Base-by-base conservation (phyloP, 2,113 vertebrate genomes). In the Phodopus roborovskii region DNA sequence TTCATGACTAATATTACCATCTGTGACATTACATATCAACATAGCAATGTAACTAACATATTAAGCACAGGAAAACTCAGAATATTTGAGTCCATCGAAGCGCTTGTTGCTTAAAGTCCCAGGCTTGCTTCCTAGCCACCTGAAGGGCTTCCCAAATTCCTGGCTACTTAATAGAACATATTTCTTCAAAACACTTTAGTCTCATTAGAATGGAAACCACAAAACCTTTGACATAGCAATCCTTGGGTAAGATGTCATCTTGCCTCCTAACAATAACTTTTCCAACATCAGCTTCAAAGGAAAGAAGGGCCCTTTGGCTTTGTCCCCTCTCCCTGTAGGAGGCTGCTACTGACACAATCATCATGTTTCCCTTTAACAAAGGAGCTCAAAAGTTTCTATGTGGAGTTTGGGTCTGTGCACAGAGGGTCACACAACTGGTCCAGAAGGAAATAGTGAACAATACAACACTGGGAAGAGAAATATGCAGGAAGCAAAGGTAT, bases 1-100 rank as follows among this genome's bases (percentile, higher is more conserved):
- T 99, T 99, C 98, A 98, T 99, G 98, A 99, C 98, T 99, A 99
- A 99, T 98, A 98, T 98, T 98, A 98, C 98, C 98, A 99, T 99
- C 98, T 99, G 98, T 99, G 98, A 98, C 98, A 99, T 99, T 99
- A 99, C 98, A 98, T 98, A 98, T 98, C 98, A 98, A 98, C 98
- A 98, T 98, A 98, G 97, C 97, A 98, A 99, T 99, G 98, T 98
- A 98, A 98, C 98, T 98, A 98, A 99, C 98, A 97, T 98, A 98
- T 98, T 98, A 98, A 98, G 97, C 95, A 97, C 98, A 98, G 98
- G 98, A 98, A 98, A 98, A 97, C 96, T 96, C 70, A 28, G 98
- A 99, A 98, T 98, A 98, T 95, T 98, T 97, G 96, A 98, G 96
- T 97, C 98, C 98, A 97, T 98, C 98, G 97, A 98, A 98, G 92